Base-by-base conservation (phyloP, 2,113 vertebrate genomes). In the Ursus arctos region DNA sequence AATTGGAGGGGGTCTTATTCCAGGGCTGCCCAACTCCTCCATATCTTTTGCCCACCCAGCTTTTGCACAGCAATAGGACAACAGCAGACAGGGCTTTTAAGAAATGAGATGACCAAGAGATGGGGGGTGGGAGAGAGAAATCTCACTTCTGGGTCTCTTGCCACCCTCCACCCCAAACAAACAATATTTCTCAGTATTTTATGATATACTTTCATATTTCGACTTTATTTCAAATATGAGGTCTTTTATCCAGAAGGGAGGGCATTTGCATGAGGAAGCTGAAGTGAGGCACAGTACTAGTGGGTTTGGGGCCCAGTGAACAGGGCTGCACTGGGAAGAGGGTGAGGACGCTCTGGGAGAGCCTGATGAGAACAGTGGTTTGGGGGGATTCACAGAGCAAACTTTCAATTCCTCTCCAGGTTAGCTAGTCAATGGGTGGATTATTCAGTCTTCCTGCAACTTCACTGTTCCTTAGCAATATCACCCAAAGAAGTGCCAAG, bases 151-250 rank as follows among this genome's bases (percentile, higher is more conserved):
- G 28, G 10, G 36, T 92, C 12, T 93, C 63, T 72, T 91, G 31
- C 13, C 6, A 16, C 71, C 13, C 61, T 85, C 6, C 3, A 24
- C 40, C 69, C 33, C 26, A 59, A 63, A 10, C 28, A 92, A 95
- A 90, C n/a, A 90, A 31, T 72, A 86, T 47, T 95, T 79, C 80
- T 83, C 43, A 91, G 26, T 72, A 80, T 15, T 24, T 95, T 77
- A 63, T 67, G 2, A 51, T 69, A 88, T 57, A 90, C 49, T 85
- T 94, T 80, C 24, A 86, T 57, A 94, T 84, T 97, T 96, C 47
- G 77, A 71, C 49, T 98, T 97, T 94, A 94, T 94, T 95, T 97
- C 79, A 96, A 69, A 88, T 47, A 80, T 71, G 33, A 74, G 51
- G 47, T 93, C 91, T 79, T 82, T 10, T 65, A 94, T 65, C 51